Evolutionary conservation across 2,113 vertebrate genomes (phyloP), one percentile per base, ranked within the genome.

Genomic region (Nettapus auritus): DNA sequence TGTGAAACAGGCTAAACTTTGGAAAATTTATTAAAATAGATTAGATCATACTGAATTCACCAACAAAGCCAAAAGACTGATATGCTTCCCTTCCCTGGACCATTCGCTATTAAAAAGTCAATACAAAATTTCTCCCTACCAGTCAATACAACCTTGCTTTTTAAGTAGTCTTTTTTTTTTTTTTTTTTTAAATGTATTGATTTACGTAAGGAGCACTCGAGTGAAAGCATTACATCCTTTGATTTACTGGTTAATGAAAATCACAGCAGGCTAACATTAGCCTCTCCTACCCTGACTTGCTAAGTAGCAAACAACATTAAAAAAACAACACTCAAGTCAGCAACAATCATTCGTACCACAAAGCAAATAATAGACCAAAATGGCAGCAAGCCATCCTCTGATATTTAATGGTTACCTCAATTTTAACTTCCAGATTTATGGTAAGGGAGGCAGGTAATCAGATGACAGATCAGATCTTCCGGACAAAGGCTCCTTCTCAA

Each of bases 151-250:
- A 67, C 16, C 23, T 71, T 3, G 4, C 8, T 63, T 33, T 60
- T 34, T 44, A n/a, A 53, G 29, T 2, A 31, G 11, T 52, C 33
- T 6, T 5, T 5, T 21, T 48, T 48, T 48, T 48, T 48, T 48
- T 48, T 5, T 21, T 48, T 48, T 48, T 48, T 48, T 48, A 21
- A 48, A 48, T 48, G 46, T 48, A 48, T 22, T 48, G 46, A 48
- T 64, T 73, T 33, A 29, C 33, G 36, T 28, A 79, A 19, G 0
- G 0, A 88, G 10, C 0, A 2, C 6, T 25, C 34, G 5, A 90
- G 44, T 31, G 9, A 38, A 82, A 83, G 52, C 25, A 38, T 15
- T 25, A 28, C 40, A 80, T 77, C 44, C 44, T 66, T 34, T 29
- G 13, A 18, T 66, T 92, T 80, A 64, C 3, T 5, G 8, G 26